These are phyloP conservation scores for Siniperca undulata DNA, from an alignment of 2,797 vertebrate genomes.

Conservation along the genomic window DNA sequence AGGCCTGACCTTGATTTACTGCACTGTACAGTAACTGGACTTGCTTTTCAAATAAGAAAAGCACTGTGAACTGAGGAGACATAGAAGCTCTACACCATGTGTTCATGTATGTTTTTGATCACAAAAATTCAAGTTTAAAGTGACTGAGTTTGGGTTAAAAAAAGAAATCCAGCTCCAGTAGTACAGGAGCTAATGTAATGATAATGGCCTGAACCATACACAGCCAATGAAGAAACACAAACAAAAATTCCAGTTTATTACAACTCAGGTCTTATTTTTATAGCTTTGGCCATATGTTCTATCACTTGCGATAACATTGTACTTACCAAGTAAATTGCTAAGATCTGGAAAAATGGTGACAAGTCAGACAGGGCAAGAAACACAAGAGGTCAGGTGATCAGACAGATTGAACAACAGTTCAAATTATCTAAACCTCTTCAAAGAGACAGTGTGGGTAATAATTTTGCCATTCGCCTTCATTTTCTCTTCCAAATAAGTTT, in stretches of 20 bases:
- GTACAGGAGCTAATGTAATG: constrained; percentile 1
- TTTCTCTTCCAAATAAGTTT: neutral
- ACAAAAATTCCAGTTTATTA: neutral
- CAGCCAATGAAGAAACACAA: neutral
- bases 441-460: neutral
- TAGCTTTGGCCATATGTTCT: neutral
- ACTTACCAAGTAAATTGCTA: neutral
- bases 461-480: neutral
- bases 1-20: constrained; percentile 45
- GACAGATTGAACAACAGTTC: neutral
- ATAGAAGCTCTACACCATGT: neutral
- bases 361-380: neutral
- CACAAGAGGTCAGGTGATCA: neutral
- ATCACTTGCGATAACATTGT: neutral
- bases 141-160: neutral
- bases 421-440: neutral
- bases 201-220: neutral
- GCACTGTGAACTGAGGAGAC: constrained; percentile 13
- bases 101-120: constrained; percentile 10
- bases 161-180: neutral
- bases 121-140: neutral
- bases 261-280: neutral
- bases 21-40: neutral
- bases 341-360: neutral
- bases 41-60: constrained; percentile 23